Base-by-base conservation (phyloP, 2,113 vertebrate species). In the Conger conger region DNA sequence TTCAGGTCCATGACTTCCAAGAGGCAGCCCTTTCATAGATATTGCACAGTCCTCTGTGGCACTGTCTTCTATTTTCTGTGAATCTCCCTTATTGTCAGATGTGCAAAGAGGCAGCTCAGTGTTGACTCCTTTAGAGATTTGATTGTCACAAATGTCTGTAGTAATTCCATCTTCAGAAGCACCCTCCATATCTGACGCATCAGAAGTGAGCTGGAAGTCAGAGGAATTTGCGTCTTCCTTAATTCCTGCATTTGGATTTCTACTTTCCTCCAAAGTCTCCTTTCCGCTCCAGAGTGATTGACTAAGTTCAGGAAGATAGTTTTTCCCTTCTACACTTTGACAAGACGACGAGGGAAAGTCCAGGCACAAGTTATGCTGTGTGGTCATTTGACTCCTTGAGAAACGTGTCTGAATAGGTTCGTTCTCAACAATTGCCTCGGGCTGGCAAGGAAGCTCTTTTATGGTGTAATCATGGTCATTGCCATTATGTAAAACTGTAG, bases 381-480 rank as follows among this genome's bases (percentile, higher is more conserved):
- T 95, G 88, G 93, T 94, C 81, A 97, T 95, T 88, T 97, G 96
- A 76, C 95, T 96, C 87, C 95, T 96, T n/a, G 95, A 95, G 82
- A 95, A 96, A 87, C 96, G 95, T 45, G 97, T 99, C 89, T 97
- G 95, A 80, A 97, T 97, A 38, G 96, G 96, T 93, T 95, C 96
- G 88, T 93, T 95, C 91, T 96, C 96, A 85, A 91, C 63, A 36
- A 81, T 95, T 94, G 90, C 93, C 95, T 97, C 93, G 60, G 97
- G 96, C 81, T 96, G 96, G 85, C 77, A 95, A 82, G 99, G 94
- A 80, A 98, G 92, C 85, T 99, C 97, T 91, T 94, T 97, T 88
- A 98, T 96, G 92, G 94, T 97, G 87, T 97, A 97, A 93, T 98
- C 97, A 92, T 93, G 97, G 36, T 96, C 94, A 76, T 93, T 95